Percentiles rank a stretch among this genome's conserved stretches.
Conservation (phyloP, 1,140 invertebrate genomes). For the Probaryconus sp. region DNA sequence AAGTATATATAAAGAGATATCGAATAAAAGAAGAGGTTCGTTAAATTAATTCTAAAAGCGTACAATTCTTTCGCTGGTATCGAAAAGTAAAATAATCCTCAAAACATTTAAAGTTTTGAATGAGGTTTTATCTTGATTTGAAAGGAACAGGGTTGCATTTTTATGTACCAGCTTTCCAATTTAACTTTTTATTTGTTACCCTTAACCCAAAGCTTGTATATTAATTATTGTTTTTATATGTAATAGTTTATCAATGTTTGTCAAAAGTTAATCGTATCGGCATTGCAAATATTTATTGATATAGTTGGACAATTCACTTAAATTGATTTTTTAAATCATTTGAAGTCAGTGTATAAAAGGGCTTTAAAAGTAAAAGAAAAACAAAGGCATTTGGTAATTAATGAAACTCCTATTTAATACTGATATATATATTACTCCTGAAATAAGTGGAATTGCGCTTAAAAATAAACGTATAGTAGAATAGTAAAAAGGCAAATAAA, state of each 20-base stretch:
- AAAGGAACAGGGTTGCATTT: constrained; percentile 14
- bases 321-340: constrained; percentile 27
- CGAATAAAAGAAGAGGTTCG: constrained; percentile 21
- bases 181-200: no score
- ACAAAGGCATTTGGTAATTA: constrained; percentile 29
- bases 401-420: constrained; percentile 21
- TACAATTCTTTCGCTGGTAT: constrained; percentile 28
- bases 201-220: no score
- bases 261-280: no score
- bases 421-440: constrained; percentile 12
- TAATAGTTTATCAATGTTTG: no score
- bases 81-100: constrained; percentile 43
- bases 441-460: constrained; percentile 19
- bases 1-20: constrained; percentile 42
- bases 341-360: constrained; percentile 1
- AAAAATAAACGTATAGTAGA: constrained; percentile 10
- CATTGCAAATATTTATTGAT: no score
- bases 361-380: constrained; percentile 4
- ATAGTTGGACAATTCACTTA: no score
- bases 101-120: constrained; percentile 26
- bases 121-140: constrained; percentile 35
- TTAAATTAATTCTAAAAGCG: constrained; percentile 43
- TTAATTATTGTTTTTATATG: no score
- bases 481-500: constrained; percentile 51
- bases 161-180: constrained; percentile 31